Conservation (phyloP, 2,888 invertebrate species). For the Metallyticus violacea region DNA sequence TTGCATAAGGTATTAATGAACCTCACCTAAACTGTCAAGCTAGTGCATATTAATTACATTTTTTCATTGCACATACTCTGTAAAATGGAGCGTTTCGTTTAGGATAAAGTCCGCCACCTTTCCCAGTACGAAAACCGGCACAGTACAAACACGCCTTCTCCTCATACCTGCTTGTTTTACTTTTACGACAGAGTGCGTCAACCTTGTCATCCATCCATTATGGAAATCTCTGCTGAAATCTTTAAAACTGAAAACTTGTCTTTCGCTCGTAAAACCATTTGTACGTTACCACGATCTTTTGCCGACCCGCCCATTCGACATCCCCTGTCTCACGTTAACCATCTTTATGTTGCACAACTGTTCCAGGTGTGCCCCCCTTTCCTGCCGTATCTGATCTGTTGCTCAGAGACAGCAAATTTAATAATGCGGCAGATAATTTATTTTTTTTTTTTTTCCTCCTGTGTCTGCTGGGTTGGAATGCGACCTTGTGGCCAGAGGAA, state of each 20-base stretch:
- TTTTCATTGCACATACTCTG: too few relatives aligned
- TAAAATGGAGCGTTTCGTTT: background rate
- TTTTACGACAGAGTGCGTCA: constrained; percentile 14
- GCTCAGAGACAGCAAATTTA: background rate
- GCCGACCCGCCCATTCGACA: background rate
- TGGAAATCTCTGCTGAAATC: constrained; percentile 7
- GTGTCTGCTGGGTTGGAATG: background rate
- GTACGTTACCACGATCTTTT: constrained; percentile 5
- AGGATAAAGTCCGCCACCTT: background rate
- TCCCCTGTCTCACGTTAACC: background rate
- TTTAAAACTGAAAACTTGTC: constrained; percentile 11
- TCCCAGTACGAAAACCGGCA: background rate
- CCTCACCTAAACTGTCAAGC: too few relatives aligned
- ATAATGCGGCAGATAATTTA: background rate
- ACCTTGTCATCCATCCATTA: constrained; percentile 22
- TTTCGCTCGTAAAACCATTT: constrained; percentile 23
- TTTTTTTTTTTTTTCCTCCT: background rate
- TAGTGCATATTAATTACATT: too few relatives aligned
- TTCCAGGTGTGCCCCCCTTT: background rate
- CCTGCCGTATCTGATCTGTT: background rate
- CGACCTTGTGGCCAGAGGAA: background rate
- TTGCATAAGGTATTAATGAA: too few relatives aligned
- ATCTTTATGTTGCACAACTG: background rate
- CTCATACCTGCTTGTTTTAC: background rate
- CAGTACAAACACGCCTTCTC: background rate